Conservation (phyloP, 2,888 invertebrate species). For the Protodeltote pygarga region DNA sequence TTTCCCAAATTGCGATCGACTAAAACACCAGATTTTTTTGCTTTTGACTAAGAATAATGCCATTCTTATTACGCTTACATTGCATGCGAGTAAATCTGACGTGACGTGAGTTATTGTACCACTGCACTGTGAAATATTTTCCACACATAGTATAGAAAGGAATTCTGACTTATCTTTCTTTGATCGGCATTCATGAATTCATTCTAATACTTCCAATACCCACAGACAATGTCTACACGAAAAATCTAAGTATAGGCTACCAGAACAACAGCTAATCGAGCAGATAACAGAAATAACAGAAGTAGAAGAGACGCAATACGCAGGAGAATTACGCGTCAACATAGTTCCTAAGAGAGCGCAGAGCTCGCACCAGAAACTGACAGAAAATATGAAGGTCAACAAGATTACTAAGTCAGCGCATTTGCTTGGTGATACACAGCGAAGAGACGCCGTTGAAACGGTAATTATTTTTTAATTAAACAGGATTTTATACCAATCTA, state of each 20-base stretch:
- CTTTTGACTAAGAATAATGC: too few relatives aligned
- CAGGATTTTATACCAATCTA: too few relatives aligned
- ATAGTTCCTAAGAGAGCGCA: constrained; percentile 74
- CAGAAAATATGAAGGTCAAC: constrained; percentile 59
- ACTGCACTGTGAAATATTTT: too few relatives aligned
- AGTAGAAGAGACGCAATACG: constrained; percentile 51
- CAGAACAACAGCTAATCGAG: constrained; percentile 33
- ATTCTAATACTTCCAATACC: background rate
- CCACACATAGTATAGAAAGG: too few relatives aligned
- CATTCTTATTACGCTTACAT: too few relatives aligned
- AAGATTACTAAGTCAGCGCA: constrained; percentile 80
- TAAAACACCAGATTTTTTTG: too few relatives aligned
- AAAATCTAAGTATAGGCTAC: constrained; percentile 28
- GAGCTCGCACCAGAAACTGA: constrained; percentile 65
- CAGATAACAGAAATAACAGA: constrained; percentile 45
- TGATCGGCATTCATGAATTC: background rate
- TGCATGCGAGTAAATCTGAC: too few relatives aligned
- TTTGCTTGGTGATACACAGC: constrained; percentile 64
- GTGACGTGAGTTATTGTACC: too few relatives aligned
- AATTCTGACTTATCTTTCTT: background rate
- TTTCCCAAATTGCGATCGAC: too few relatives aligned
- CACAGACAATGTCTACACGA: constrained; percentile 56
- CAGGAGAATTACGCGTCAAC: constrained; percentile 55
- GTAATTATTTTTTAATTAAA: constrained; percentile 57
- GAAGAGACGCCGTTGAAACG: constrained; percentile 55